Evolutionary conservation across 2,797 vertebrate genomes (phyloP), one percentile per base, ranked within the genome.

Genomic region (Acanthiza pusilla): DNA sequence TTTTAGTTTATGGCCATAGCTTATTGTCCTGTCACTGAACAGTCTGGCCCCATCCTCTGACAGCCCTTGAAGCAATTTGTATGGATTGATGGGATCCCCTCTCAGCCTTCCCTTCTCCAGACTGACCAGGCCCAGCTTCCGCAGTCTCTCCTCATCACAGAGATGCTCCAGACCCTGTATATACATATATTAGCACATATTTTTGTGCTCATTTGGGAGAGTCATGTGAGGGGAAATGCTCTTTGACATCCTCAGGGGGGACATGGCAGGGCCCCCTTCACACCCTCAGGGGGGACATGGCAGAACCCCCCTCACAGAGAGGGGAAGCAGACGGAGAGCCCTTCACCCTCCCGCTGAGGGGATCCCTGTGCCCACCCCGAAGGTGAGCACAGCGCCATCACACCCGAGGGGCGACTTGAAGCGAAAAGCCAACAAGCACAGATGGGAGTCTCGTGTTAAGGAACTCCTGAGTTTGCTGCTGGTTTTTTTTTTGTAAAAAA

Each of bases 371-470:
- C 38, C 38, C 38, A 13, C 38, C 38, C 38, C 32, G 34, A 22
- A 21, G 34, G 17, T 3, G 16, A 50, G 7, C 43, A 18, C 66
- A 63, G 43, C 43, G 10, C 66, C 66, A 5, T 16, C 29, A 30
- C 21, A 45, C 7, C 34, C 22, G 13, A 40, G 10, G 21, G 34
- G 17, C 11, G 13, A 55, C 8, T 22, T 13, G 62, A 60, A 26
- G 5, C 3, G 3, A 32, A 48, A 68, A 43, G 9, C 9, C 11
- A 36, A n/a, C 5, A 98, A 98, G 94, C 77, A 97, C 71, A 98
- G 98, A 98, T 92, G 54, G 6, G 98, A 98, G 2, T 98, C 62
- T 98, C 98, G 14, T 98, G 9, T 7, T 74, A 53, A 42, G 47
- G 29, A 54, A 76, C 23, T 21, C 9, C 17, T 3, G 14, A 55